A percentile compares a stretch with the other conserved stretches of the same genome.
phyloP scores from a whole-genome alignment of 2,113 vertebrate genomes.

The Rhodinocichla rosea region DNA sequence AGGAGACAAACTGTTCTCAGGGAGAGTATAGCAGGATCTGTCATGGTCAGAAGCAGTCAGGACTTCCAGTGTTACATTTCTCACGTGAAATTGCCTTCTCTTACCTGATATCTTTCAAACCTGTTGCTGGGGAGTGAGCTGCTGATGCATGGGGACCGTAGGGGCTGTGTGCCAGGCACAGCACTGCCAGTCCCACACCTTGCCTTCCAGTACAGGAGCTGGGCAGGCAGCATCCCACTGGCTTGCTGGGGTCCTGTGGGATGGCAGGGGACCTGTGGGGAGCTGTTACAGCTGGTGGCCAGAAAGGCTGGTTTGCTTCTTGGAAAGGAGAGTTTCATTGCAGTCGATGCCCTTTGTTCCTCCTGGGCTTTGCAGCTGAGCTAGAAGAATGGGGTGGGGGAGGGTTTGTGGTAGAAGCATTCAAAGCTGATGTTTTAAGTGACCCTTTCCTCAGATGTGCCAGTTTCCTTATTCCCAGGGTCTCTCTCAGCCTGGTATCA shows the following conservation, averaged over 20 bases:
- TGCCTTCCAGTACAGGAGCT: neutral
- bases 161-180: neutral
- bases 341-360: neutral
- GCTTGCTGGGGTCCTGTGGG: neutral
- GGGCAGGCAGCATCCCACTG: neutral
- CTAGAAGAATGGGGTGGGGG: neutral
- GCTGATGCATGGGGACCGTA: rapidly evolving
- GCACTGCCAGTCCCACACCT: neutral
- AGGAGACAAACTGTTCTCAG: neutral
- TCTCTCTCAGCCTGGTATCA: conserved; percentile 24
- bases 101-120: neutral
- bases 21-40: neutral
- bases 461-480: conserved; percentile 46
- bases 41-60: neutral
- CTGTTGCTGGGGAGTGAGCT: neutral
- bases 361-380: neutral
- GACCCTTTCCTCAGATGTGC: conserved; percentile 1
- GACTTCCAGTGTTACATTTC: rapidly evolving
- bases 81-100: neutral
- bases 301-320: neutral
- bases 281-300: neutral
- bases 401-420: neutral
- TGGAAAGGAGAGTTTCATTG: conserved; percentile 11
- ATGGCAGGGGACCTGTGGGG: neutral
- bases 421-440: conserved; percentile 24